Percentiles rank a stretch among this genome's conserved stretches.
These are phyloP conservation scores for Podarcis cretensis DNA, from an alignment of 2,113 vertebrate genomes.

Conservation along the genomic window DNA sequence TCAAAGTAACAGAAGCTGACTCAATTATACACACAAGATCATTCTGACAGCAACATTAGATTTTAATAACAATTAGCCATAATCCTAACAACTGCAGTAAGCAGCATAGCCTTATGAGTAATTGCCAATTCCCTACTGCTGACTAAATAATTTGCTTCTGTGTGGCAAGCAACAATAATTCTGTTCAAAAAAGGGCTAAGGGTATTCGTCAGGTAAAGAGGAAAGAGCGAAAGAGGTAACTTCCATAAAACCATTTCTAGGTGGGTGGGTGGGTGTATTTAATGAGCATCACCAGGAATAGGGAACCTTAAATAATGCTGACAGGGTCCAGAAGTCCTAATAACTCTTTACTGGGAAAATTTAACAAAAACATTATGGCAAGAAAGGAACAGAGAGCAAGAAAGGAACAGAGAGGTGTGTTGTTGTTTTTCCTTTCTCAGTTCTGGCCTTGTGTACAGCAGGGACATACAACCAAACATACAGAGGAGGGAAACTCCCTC, in stretches of 20 bases:
- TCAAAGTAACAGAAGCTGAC: conserved; percentile 12
- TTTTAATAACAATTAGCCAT: background rate
- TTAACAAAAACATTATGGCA: too few species aligned
- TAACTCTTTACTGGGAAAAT: too few species aligned
- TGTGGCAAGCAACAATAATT: background rate
- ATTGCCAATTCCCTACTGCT: background rate
- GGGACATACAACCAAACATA: too few species aligned
- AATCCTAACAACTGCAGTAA: background rate
- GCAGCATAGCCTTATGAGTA: background rate
- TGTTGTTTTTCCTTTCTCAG: too few species aligned
- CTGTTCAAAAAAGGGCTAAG: background rate
- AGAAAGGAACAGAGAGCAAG: too few species aligned
- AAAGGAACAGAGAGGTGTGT: too few species aligned
- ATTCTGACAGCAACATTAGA: conserved; percentile 2
- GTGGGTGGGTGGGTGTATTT: too few species aligned
- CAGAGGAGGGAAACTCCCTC: too few species aligned
- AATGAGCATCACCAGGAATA: too few species aligned
- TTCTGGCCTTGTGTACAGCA: too few species aligned
- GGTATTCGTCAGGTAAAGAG: background rate
- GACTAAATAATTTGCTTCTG: background rate
- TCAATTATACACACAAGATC: background rate
- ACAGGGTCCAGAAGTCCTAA: too few species aligned
- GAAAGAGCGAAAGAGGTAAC: background rate
- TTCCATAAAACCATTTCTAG: background rate
- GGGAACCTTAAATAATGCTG: too few species aligned